Conservation (phyloP, 2,888 invertebrate genomes). For the Torymus aiolomorphi region DNA sequence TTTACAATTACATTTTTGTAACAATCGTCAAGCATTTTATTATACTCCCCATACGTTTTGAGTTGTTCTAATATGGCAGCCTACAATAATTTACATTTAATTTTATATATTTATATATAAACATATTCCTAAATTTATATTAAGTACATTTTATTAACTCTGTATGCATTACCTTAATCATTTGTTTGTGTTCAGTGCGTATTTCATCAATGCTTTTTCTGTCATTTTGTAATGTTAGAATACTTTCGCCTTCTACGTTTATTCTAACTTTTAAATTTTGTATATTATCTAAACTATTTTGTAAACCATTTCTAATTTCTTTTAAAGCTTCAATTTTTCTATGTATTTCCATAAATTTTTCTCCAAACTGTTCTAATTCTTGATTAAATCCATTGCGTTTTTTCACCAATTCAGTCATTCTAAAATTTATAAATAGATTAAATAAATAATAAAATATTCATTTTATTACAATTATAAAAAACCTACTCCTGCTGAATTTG, state of each 20-base stretch:
- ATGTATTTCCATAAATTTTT: conserved; percentile 60
- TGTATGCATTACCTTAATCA: conserved; percentile 58
- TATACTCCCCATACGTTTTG: conserved; percentile 66
- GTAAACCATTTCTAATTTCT: conserved; percentile 58
- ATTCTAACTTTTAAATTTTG: conserved; percentile 66
- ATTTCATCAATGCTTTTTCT: conserved; percentile 68
- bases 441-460: conserved; percentile 11
- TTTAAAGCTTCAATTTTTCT: conserved; percentile 64
- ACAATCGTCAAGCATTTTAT: conserved; percentile 65
- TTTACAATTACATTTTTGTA: conserved; percentile 65
- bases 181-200: conserved; percentile 59
- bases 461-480: conserved; percentile 29
- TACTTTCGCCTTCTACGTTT: conserved; percentile 63
- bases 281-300: conserved; percentile 62
- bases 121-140: too few species aligned
- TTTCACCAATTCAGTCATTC: conserved; percentile 68
- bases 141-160: too few species aligned
- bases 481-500: conserved; percentile 68
- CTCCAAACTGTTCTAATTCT: conserved; percentile 68
- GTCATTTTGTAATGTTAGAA: conserved; percentile 68
- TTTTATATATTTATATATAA: too few species aligned
- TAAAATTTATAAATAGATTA: conserved; percentile 54
- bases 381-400: conserved; percentile 57
- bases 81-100: conserved; percentile 57
- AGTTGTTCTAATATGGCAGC: conserved; percentile 66